Evolutionary conservation across 2,797 vertebrate genomes (phyloP), one percentile per base, ranked within the genome.

Genomic region (Muraenolepis orangiensis): DNA sequence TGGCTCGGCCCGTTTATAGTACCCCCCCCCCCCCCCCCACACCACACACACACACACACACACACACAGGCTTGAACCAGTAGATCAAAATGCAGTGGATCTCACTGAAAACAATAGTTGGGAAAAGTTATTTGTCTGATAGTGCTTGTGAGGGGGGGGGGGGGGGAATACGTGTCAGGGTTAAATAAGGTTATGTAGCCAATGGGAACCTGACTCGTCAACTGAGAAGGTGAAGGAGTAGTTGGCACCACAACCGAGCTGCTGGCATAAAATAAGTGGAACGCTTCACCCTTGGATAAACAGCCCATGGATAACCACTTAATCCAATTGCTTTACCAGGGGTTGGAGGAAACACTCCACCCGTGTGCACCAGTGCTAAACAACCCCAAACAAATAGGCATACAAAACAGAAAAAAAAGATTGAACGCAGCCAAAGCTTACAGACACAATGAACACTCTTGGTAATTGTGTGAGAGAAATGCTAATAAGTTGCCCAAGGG

Each of bases 11-110:
- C 42, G 14, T 42, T 42, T 42, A 51, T 18, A 18, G n/a, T n/a
- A n/a, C n/a, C n/a, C 66, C 29, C 66, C 29, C 66, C 29, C 66
- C 29, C 66, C 14, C 66, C 29, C 66, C 14, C 64, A 28, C 64
- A 66, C n/a, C 64, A 29, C 23, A 66, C 23, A 66, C 64, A 66
- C 64, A 66, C 64, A 66, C 64, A 66, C 64, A 66, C 64, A 66
- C 23, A 29, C 64, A 40, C 68, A 70, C 30, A 70, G 6, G 4
- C 51, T n/a, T n/a, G n/a, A n/a, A n/a, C n/a, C n/a, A n/a, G n/a
- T n/a, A n/a, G n/a, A n/a, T n/a, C n/a, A n/a, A n/a, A n/a, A n/a
- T n/a, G n/a, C n/a, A n/a, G n/a, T n/a, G n/a, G n/a, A n/a, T n/a
- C n/a, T n/a, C n/a, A n/a, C n/a, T n/a, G n/a, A n/a, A n/a, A n/a